Conservation (phyloP, 2,888 invertebrate species). For the Lasioglossum oenotherae region DNA sequence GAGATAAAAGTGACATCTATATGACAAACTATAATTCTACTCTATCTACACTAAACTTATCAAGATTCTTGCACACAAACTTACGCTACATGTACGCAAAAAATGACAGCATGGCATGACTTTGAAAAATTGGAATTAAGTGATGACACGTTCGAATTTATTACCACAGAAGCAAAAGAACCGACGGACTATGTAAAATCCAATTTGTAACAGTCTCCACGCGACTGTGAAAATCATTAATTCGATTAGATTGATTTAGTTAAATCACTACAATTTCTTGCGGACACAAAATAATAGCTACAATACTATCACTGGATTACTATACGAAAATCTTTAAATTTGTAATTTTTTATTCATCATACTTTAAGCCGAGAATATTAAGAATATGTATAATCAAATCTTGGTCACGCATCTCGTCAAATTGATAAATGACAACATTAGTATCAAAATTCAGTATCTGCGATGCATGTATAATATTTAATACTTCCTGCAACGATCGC, state of each 20-base stretch:
- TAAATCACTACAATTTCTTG: not conserved
- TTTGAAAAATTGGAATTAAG: constrained; percentile 55
- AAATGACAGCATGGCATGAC: constrained; percentile 60
- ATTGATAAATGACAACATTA: constrained; percentile 19
- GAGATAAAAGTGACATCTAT: constrained; percentile 40
- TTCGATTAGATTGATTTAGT: not conserved
- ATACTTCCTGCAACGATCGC: not conserved
- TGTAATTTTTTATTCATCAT: not conserved
- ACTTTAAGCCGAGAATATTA: not conserved
- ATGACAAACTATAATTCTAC: not conserved
- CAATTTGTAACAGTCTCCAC: not conserved
- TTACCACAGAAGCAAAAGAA: not conserved
- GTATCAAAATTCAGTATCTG: not conserved
- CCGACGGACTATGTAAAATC: not conserved
- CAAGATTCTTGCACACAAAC: constrained; percentile 14
- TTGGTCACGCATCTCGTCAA: not conserved
- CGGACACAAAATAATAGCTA: not conserved
- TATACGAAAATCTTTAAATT: not conserved
- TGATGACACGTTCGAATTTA: constrained; percentile 23
- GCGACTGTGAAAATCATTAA: not conserved
- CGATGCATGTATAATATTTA: not conserved
- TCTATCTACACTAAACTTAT: not conserved
- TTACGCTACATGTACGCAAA: not conserved
- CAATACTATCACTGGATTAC: not conserved
- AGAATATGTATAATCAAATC: not conserved